Evolutionary conservation across 2,113 vertebrate species (phyloP).

Genomic region (Salvelinus fontinalis): DNA sequence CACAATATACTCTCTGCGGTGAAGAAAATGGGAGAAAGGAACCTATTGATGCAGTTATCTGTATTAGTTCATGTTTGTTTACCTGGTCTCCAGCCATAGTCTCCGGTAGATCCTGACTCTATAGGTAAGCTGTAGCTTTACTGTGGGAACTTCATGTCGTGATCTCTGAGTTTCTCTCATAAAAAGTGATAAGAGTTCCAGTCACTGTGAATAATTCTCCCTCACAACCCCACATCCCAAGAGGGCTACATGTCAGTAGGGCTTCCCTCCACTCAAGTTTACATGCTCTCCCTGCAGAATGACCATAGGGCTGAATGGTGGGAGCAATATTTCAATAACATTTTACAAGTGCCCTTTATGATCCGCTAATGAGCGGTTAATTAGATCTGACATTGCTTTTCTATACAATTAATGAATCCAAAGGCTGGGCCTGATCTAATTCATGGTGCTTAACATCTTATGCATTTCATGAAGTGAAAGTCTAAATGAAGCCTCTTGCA

Average conservation of each 20-base stretch:
- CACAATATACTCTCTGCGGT: not conserved
- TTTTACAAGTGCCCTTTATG: constrained; percentile 21
- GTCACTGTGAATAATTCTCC: not conserved
- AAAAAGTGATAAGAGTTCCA: too few relatives aligned
- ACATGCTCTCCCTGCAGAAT: not conserved
- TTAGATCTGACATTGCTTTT: constrained; percentile 32
- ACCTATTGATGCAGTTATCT: too few relatives aligned
- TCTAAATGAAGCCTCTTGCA: constrained; percentile 12
- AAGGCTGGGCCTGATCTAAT: constrained; percentile 25
- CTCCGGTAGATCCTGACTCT: not conserved
- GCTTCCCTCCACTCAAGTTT: not conserved
- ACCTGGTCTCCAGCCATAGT: not conserved
- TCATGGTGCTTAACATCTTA: constrained; percentile 26
- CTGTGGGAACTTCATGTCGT: not conserved
- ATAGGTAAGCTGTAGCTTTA: not conserved
- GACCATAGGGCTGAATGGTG: not conserved
- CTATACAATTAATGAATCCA: constrained; percentile 38
- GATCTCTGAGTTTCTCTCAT: not conserved
- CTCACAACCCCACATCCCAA: not conserved
- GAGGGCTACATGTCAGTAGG: not conserved
- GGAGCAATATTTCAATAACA: constrained; percentile 24
- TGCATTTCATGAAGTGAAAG: constrained; percentile 21
- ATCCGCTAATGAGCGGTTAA: constrained; percentile 28
- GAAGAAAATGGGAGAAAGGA: not conserved
- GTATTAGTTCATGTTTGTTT: not conserved